Evolutionary conservation across 2,888 invertebrate genomes (phyloP), one percentile per base, ranked within the genome.

Genomic region (Eupelmus urozonus): DNA sequence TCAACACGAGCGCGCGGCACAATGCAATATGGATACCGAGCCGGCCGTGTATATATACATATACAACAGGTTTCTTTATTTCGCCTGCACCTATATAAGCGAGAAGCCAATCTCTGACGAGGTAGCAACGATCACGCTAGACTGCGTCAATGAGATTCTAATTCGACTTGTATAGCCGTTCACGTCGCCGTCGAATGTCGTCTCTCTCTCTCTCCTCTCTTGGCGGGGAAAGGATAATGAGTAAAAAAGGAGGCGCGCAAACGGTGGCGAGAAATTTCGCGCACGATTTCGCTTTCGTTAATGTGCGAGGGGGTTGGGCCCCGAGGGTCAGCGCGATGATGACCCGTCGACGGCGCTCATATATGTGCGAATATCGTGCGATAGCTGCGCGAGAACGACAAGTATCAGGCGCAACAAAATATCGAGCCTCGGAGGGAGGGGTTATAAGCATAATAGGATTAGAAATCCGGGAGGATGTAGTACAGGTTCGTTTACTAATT

Each of bases 71-170:
- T 84, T 84, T 83, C 78, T 34, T 34, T 9, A n/a, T n/a, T n/a
- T n/a, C n/a, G 34, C 34, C 5, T 16, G 45, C 45, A 13, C 45
- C 9, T 9, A 45, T 45, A 45, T 45, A 45, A 23, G 49, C 16
- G 23, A 11, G 18, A 60, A 34, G 23, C 49, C n/a, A 29, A 70
- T 29, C 7, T 29, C 25, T 16, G 25, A 7, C 42, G 9, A 49
- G 11, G 4, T 18, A 20, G 45, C 9, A 65, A 69, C 71, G 71
- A 78, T 71, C 69, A 63, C 63, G 69, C 40, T 66, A 63, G 42
- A 67, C 40, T 72, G 74, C 81, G 72, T 74, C 82, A 81, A 83
- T 81, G 82, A 83, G 82, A 82, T 83, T 82, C 82, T 83, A 83
- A 84, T 84, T 83, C 81, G 81, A 79, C 80, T 81, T 76, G 78